phyloP scores from a whole-genome alignment of 2,888 invertebrate genomes.

The Lycocerus yunnanus region DNA sequence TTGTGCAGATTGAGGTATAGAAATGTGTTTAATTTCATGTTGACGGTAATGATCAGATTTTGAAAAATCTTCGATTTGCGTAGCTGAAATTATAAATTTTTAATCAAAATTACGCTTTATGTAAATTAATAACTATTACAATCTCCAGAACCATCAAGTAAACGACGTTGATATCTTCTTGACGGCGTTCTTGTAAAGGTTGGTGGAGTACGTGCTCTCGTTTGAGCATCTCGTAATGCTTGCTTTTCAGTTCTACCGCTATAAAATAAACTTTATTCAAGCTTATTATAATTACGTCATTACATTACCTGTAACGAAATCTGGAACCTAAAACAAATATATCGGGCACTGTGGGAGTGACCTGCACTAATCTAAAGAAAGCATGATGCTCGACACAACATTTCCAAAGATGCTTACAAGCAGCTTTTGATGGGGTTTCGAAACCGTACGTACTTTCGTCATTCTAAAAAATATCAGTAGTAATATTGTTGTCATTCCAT shows the following conservation, averaged over 20 bases:
- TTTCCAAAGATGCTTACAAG: constrained; percentile 94
- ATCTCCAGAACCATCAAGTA: constrained; percentile 63
- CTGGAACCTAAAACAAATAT: constrained; percentile 79
- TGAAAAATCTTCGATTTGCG: constrained; percentile 50
- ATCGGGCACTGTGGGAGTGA: constrained; percentile 74
- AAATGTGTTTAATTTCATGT: constrained; percentile 59
- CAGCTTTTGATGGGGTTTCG: constrained; percentile 88
- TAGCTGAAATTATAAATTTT: constrained; percentile 41
- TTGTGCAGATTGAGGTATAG: constrained; percentile 62
- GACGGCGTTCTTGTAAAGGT: constrained; percentile 68
- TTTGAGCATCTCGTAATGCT: constrained; percentile 59
- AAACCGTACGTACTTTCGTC: constrained; percentile 97
- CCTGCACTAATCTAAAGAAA: constrained; percentile 86
- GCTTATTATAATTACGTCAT: neutral
- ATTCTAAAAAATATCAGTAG: constrained; percentile 62
- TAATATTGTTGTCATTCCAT: constrained; percentile 3
- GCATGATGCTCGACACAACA: constrained; percentile 96
- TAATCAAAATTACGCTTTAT: constrained; percentile 7
- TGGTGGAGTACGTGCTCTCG: constrained; percentile 58
- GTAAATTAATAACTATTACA: constrained; percentile 43
- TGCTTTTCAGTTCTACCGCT: constrained; percentile 70
- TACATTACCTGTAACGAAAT: constrained; percentile 73
- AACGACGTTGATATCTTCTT: constrained; percentile 65
- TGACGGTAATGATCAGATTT: constrained; percentile 49
- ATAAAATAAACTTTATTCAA: constrained; percentile 30